Evolutionary conservation across 2,113 vertebrate species (phyloP).

Genomic region (Tauraco erythrolophus): DNA sequence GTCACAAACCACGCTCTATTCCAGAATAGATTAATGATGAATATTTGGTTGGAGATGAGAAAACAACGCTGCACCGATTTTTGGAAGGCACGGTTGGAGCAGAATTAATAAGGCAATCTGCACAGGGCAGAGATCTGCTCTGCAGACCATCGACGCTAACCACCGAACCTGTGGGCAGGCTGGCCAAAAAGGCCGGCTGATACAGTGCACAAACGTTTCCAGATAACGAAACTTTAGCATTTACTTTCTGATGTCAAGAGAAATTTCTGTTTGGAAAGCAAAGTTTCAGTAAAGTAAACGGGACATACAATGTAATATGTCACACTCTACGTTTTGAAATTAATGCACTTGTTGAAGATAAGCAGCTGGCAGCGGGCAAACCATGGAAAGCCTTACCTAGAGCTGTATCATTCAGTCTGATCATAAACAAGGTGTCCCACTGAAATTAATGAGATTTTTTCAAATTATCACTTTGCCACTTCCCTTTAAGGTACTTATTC

Average conservation of each 20-base stretch:
- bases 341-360: background rate
- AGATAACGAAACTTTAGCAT: background rate
- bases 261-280: background rate
- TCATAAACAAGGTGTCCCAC: background rate
- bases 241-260: background rate
- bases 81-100: background rate
- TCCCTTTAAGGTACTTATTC: background rate
- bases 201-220: background rate
- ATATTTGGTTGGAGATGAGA: constrained; percentile 33
- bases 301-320: accelerated
- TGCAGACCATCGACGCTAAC: accelerated
- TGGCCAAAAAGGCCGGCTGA: background rate
- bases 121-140: background rate
- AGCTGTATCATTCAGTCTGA: background rate
- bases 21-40: constrained; percentile 28
- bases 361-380: background rate
- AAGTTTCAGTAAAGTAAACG: background rate
- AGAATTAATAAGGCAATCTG: constrained; percentile 37
- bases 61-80: background rate
- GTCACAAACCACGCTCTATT: background rate
- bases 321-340: background rate
- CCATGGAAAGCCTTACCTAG: background rate
- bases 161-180: background rate
- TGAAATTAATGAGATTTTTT: background rate
- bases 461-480: background rate